Conservation (phyloP, 2,888 invertebrate genomes). For the Orthosia gothica region DNA sequence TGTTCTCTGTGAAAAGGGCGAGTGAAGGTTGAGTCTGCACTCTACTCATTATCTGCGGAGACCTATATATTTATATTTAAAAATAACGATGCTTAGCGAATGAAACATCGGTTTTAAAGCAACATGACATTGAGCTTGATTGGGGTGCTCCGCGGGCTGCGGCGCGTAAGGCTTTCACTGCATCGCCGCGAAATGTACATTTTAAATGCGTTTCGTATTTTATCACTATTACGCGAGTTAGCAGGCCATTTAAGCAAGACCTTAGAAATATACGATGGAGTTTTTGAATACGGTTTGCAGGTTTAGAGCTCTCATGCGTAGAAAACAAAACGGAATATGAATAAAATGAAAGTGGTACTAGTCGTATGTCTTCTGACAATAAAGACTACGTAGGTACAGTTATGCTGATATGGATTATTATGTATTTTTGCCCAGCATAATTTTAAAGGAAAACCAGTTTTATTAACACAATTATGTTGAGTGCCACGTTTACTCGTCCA, state of each 20-base stretch:
- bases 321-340: slow-evolving; percentile 2
- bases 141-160: slow-evolving; percentile 13
- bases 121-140: slow-evolving; percentile 31
- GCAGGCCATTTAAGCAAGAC: slow-evolving; percentile 13
- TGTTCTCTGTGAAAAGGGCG: slow-evolving; percentile 28
- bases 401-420: slow-evolving; percentile 24
- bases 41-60: slow-evolving; percentile 17
- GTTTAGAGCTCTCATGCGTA: neutral
- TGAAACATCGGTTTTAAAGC: slow-evolving; percentile 40
- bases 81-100: slow-evolving; percentile 21
- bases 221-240: neutral
- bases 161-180: slow-evolving; percentile 9
- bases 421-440: slow-evolving; percentile 15
- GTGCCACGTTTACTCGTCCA: slow-evolving; percentile 34
- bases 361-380: slow-evolving; percentile 6
- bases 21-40: slow-evolving; percentile 5
- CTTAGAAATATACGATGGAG: neutral
- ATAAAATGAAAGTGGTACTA: slow-evolving; percentile 6
- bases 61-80: slow-evolving; percentile 9
- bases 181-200: slow-evolving; percentile 17
- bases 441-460: slow-evolving; percentile 39
- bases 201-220: slow-evolving; percentile 31
- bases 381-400: slow-evolving; percentile 13
- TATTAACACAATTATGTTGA: slow-evolving; percentile 52
- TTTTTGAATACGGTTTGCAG: slow-evolving; percentile 5